These are phyloP conservation scores for Acomys russatus DNA, from an alignment of 2,797 vertebrate species.

Conservation along the genomic window DNA sequence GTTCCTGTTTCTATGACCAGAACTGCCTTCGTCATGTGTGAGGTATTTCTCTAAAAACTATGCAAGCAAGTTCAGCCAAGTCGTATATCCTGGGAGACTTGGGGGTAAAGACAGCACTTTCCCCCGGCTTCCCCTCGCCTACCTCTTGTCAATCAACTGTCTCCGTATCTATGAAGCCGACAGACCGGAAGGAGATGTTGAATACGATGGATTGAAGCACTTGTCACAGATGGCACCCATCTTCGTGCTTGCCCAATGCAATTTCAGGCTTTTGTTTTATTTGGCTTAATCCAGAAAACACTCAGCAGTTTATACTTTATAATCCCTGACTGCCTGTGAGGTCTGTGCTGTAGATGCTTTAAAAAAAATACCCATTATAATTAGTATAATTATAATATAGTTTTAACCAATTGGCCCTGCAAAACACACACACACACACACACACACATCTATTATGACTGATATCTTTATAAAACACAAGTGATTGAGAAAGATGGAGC, in stretches of 20 bases:
- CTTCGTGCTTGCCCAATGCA: neutral
- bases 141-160: neutral
- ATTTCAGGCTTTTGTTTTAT: neutral
- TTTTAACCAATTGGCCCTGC: slow-evolving; percentile 50
- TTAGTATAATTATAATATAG: neutral
- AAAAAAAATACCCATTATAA: neutral
- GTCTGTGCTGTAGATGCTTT: neutral
- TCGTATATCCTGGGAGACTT: neutral
- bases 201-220: neutral
- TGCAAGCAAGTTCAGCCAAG: slow-evolving; percentile 62
- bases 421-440: neutral
- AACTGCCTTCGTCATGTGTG: neutral
- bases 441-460: neutral
- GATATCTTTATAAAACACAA: neutral
- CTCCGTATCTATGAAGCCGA: neutral
- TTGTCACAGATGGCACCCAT: neutral
- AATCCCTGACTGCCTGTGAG: neutral
- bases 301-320: neutral
- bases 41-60: slow-evolving; percentile 64
- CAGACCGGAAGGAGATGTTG: neutral
- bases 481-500: neutral
- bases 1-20: slow-evolving; percentile 32
- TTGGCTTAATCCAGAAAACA: slow-evolving; percentile 47
- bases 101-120: slow-evolving; percentile 54
- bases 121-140: neutral